These are phyloP conservation scores for Origma solitaria DNA, from an alignment of 2,113 vertebrate genomes.

Conservation along the genomic window DNA sequence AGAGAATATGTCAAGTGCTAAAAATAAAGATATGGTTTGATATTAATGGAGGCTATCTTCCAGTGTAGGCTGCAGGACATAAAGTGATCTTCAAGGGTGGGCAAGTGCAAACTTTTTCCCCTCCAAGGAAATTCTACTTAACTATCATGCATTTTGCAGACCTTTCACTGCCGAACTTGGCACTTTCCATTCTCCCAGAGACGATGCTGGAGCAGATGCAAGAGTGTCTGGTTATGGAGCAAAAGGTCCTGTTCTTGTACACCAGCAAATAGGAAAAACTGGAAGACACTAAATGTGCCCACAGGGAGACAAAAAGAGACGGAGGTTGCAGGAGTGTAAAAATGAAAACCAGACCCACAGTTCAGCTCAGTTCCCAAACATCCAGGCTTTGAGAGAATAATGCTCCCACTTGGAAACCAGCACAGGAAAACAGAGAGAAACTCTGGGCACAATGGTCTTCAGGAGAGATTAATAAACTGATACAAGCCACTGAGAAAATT, in stretches of 20 bases:
- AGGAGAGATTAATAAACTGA: background rate
- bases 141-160: background rate
- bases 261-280: background rate
- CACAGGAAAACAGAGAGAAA: background rate
- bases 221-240: background rate
- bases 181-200: background rate
- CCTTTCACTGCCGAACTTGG: background rate
- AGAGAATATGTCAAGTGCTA: background rate
- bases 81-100: background rate
- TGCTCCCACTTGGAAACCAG: background rate
- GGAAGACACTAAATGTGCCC: background rate
- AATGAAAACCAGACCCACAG: background rate
- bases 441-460: background rate
- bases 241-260: background rate
- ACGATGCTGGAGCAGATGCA: background rate
- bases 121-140: background rate
- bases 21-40: background rate
- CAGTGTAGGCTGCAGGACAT: background rate
- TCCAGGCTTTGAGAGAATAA: background rate
- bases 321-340: background rate
- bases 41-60: background rate
- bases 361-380: background rate
- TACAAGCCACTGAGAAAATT: background rate
- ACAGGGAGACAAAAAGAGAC: background rate
- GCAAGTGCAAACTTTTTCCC: background rate